phyloP scores from a whole-genome alignment of 2,888 invertebrate genomes.

The Deilephila elpenor region DNA sequence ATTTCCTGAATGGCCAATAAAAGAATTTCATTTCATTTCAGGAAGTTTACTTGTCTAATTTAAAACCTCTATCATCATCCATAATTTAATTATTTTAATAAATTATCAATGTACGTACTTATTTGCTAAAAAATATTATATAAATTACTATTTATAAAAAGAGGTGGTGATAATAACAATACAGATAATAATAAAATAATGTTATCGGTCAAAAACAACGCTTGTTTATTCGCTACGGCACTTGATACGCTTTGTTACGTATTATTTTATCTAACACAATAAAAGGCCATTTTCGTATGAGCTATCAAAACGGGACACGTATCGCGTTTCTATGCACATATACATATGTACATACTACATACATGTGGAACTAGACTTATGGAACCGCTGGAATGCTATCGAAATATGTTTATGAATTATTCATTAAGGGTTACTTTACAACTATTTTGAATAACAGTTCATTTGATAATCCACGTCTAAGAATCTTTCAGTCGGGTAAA shows the following conservation, averaged over 20 bases:
- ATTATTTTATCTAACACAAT: constrained; percentile 21
- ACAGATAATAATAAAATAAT: neutral
- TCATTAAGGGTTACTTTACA: too few relatives aligned
- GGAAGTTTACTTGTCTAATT: too few relatives aligned
- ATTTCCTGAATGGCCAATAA: too few relatives aligned
- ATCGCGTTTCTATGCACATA: neutral
- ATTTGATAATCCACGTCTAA: too few relatives aligned
- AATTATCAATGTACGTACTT: neutral
- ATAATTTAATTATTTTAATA: neutral
- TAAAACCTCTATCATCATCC: neutral
- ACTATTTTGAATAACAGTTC: too few relatives aligned
- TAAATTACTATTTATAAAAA: neutral
- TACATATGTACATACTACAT: neutral
- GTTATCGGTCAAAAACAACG: constrained; percentile 26
- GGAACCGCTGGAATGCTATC: neutral
- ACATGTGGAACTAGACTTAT: neutral
- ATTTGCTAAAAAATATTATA: neutral
- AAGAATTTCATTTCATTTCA: too few relatives aligned
- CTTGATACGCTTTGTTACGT: constrained; percentile 18
- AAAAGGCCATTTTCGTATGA: neutral
- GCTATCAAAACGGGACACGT: neutral
- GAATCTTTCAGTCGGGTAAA: too few relatives aligned
- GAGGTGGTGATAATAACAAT: neutral
- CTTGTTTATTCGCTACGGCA: constrained; percentile 20
- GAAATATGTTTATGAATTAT: neutral